Evolutionary conservation across 2,113 vertebrate species (phyloP).

Genomic region (Copsychus sechellarum): DNA sequence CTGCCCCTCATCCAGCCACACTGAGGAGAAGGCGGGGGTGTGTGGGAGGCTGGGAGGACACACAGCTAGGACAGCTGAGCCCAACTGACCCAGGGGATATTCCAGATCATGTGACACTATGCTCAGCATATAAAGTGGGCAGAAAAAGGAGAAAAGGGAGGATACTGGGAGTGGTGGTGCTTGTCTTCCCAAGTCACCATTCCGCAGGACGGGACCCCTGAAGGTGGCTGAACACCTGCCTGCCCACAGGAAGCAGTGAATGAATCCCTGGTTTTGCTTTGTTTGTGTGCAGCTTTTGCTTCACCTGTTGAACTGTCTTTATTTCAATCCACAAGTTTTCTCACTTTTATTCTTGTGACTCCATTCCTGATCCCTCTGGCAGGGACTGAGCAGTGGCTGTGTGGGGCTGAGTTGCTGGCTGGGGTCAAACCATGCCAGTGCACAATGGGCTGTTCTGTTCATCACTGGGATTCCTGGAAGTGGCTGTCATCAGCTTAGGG

Average conservation of each 20-base stretch:
- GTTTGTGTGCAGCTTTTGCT: not conserved
- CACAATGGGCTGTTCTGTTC: not conserved
- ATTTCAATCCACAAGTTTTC: not conserved
- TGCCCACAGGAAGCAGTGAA: not conserved
- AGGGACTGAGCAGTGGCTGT: not conserved
- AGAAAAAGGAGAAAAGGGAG: not conserved
- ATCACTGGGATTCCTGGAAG: not conserved
- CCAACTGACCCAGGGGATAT: not conserved
- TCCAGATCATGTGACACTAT: not conserved
- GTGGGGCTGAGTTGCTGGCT: not conserved
- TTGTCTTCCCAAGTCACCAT: not conserved
- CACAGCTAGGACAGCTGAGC: not conserved
- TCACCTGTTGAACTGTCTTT: not conserved
- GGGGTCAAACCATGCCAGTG: not conserved
- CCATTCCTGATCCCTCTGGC: not conserved
- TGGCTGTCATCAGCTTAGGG: not conserved
- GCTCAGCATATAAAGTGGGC: not conserved
- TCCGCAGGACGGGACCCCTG: not conserved
- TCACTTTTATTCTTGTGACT: not conserved
- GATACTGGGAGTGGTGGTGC: not conserved
- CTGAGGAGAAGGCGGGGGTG: not conserved
- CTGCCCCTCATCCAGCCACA: not conserved
- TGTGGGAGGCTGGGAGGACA: not conserved
- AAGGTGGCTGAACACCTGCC: not conserved
- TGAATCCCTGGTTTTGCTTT: not conserved